A percentile compares a stretch with the other conserved stretches of the same genome.
phyloP scores from a whole-genome alignment of 2,888 invertebrate genomes.

The Drosophila nigricruria region DNA sequence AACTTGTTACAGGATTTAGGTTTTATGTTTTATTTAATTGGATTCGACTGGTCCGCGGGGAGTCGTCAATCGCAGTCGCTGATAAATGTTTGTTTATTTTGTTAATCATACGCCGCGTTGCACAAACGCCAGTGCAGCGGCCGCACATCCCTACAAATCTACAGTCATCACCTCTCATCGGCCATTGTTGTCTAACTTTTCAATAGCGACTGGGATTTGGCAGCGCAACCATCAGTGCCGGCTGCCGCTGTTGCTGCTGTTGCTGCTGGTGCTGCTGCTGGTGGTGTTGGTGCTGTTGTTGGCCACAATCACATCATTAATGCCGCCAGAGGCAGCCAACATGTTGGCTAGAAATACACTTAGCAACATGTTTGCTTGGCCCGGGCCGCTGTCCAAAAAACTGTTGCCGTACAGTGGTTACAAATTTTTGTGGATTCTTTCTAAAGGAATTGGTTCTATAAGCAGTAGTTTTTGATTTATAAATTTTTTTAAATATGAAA shows the following conservation, averaged over 20 bases:
- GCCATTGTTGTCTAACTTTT: slow-evolving; percentile 55
- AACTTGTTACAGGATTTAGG: slow-evolving; percentile 2
- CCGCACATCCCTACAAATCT: slow-evolving; percentile 1
- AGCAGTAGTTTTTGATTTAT: slow-evolving; percentile 1
- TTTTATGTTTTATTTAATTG: slow-evolving; percentile 6
- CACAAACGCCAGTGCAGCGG: slow-evolving; percentile 27
- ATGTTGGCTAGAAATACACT: slow-evolving; percentile 51
- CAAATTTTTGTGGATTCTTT: not conserved
- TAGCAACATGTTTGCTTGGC: slow-evolving; percentile 63
- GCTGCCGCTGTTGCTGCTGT: slow-evolving; percentile 10
- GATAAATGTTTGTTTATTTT: slow-evolving; percentile 59
- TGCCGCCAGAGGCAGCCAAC: slow-evolving; percentile 45
- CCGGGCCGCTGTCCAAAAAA: slow-evolving; percentile 27
- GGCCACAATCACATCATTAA: slow-evolving; percentile 30
- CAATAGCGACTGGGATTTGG: slow-evolving; percentile 32
- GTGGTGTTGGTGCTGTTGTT: not conserved
- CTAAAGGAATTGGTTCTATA: not conserved
- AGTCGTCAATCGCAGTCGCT: slow-evolving; percentile 26
- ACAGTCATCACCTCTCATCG: slow-evolving; percentile 15
- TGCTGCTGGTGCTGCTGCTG: not conserved
- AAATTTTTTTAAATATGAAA: too few relatives aligned
- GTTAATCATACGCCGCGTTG: slow-evolving; percentile 74
- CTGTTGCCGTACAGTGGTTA: slow-evolving; percentile 4
- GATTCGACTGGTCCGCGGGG: slow-evolving; percentile 2
- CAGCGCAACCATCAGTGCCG: not conserved